A percentile compares a stretch with the other conserved stretches of the same genome.
phyloP scores from a whole-genome alignment of 1,140 invertebrate genomes.

The Drosophila lowei region DNA sequence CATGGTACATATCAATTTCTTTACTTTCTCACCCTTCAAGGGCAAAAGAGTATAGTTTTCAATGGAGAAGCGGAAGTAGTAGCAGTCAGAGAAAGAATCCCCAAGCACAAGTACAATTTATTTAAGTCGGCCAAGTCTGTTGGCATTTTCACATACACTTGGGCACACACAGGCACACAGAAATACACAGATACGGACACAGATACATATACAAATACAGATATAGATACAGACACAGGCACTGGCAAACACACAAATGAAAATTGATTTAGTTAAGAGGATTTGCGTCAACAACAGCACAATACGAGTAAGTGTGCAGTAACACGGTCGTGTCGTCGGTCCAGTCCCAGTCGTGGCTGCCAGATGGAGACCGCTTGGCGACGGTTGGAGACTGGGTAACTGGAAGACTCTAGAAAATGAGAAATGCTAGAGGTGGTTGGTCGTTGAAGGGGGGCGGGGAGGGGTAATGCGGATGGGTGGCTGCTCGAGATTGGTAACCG shows the following conservation, averaged over 20 bases:
- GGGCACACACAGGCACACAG: conserved; percentile 2
- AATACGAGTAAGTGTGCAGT: conserved; percentile 67
- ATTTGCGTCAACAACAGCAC: conserved; percentile 81
- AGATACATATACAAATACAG: conserved; percentile 12
- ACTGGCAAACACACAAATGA: conserved; percentile 68
- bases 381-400: not conserved
- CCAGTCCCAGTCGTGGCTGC: conserved; percentile 23
- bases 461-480: not conserved
- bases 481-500: conserved; percentile 8
- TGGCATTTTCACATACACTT: conserved; percentile 34
- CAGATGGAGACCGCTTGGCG: not conserved
- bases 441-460: not conserved
- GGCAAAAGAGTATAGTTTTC: not conserved
- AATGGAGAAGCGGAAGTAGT: not conserved
- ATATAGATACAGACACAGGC: conserved; percentile 14
- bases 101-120: conserved; percentile 55
- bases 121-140: conserved; percentile 50
- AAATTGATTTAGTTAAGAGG: conserved; percentile 82
- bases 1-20: no score
- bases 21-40: no score
- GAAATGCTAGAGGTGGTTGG: conserved; percentile 9
- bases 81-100: conserved; percentile 20
- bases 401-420: conserved; percentile 12
- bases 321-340: conserved; percentile 43
- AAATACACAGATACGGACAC: not conserved